A percentile compares a stretch with the other conserved stretches of the same genome.
phyloP scores from a whole-genome alignment of 2,113 vertebrate genomes.

The Pedionomus torquatus region DNA sequence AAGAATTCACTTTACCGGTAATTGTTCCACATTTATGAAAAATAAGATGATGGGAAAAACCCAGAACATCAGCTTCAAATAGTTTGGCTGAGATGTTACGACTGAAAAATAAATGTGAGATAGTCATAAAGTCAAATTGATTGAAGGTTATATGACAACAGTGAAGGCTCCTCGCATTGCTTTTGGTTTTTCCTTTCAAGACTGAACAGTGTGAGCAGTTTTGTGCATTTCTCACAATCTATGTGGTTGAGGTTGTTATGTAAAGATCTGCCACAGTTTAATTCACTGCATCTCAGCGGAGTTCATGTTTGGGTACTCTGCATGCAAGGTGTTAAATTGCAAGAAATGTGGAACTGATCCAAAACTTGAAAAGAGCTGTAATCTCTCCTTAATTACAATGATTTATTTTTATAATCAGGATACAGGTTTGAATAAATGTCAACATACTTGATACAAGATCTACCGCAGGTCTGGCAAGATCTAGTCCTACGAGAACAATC shows the following conservation, averaged over 20 bases:
- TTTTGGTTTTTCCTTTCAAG: neutral
- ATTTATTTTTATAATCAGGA: neutral
- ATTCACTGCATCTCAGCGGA: neutral
- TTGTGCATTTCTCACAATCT: neutral
- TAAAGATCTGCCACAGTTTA: neutral
- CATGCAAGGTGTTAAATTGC: neutral
- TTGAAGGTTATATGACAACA: neutral
- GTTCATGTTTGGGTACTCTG: neutral
- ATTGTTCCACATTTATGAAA: constrained; percentile 42
- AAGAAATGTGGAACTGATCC: neutral
- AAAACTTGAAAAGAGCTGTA: neutral
- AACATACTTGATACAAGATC: neutral
- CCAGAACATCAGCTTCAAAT: neutral
- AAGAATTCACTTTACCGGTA: constrained; percentile 45
- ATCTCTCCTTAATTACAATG: neutral
- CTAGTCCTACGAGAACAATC: neutral
- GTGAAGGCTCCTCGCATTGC: neutral
- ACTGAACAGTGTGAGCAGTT: neutral
- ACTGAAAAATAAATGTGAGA: neutral
- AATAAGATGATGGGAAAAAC: neutral
- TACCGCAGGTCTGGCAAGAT: neutral
- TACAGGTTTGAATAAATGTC: neutral
- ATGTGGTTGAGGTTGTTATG: neutral
- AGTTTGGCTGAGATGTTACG: constrained; percentile 1
- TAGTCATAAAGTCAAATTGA: neutral